Conservation (phyloP, 2,797 vertebrate species). For the Malurus splendens region DNA sequence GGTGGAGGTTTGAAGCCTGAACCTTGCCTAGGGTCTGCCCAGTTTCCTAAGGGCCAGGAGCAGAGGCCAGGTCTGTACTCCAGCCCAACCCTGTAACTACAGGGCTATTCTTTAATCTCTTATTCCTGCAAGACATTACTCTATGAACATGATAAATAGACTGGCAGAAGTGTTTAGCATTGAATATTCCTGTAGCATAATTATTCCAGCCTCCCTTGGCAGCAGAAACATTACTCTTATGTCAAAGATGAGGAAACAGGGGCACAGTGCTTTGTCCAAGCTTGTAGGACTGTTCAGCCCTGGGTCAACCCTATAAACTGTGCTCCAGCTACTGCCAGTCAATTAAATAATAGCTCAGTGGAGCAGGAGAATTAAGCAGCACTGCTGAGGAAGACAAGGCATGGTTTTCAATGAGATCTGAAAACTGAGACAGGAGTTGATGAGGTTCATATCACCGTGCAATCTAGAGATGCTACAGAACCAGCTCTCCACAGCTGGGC, state of each 20-base stretch:
- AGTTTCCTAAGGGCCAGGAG: neutral
- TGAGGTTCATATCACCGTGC: neutral
- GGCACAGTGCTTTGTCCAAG: neutral
- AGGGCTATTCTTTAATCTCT: neutral
- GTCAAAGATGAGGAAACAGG: neutral
- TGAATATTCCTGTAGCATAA: neutral
- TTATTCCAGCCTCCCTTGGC: neutral
- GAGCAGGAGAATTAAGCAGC: constrained; percentile 10
- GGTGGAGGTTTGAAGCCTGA: neutral
- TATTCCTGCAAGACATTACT: neutral
- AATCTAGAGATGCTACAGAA: constrained; percentile 20
- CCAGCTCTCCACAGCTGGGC: neutral
- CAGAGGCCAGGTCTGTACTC: neutral
- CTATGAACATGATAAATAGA: neutral
- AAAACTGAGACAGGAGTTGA: neutral
- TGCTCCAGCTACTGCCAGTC: neutral
- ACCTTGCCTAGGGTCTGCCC: neutral
- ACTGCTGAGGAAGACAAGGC: neutral
- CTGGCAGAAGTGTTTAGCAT: neutral
- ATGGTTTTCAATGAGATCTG: constrained; percentile 15
- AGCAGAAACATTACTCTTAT: neutral
- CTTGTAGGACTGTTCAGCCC: neutral
- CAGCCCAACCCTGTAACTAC: neutral
- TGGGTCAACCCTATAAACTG: neutral
- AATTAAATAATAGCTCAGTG: neutral